Conservation (phyloP, 2,113 vertebrate genomes). For the Megaceryle torquata region DNA sequence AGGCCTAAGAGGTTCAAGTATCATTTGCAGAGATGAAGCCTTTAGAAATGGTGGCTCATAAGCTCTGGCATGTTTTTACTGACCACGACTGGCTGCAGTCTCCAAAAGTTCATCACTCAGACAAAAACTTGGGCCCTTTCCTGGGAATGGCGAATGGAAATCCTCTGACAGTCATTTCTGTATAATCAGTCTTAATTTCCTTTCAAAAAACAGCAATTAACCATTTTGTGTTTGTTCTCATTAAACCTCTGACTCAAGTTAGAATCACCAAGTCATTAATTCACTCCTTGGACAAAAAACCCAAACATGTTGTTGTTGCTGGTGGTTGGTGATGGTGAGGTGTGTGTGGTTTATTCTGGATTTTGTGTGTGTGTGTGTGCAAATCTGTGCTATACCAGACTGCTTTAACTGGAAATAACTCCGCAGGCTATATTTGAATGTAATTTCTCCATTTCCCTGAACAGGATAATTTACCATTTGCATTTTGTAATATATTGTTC, state of each 20-base stretch:
- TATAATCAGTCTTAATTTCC: not conserved
- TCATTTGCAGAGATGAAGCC: not conserved
- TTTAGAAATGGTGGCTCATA: not conserved
- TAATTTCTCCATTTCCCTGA: not conserved
- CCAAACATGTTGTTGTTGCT: accelerated
- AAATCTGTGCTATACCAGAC: not conserved
- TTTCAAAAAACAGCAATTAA: not conserved
- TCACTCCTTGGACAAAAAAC: not conserved
- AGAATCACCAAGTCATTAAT: not conserved
- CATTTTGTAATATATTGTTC: constrained; percentile 8
- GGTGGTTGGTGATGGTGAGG: not conserved
- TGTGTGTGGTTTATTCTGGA: not conserved
- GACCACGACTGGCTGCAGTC: accelerated
- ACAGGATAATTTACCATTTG: not conserved
- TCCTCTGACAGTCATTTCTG: not conserved
- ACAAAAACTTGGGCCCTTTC: not conserved
- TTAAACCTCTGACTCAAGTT: not conserved
- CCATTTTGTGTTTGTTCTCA: not conserved
- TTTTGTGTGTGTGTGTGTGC: not conserved
- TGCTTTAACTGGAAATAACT: not conserved
- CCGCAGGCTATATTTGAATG: not conserved
- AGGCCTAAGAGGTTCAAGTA: not conserved
- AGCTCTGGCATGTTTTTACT: not conserved
- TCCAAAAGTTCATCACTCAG: not conserved
- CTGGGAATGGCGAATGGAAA: not conserved